These are phyloP conservation scores for Plebejus melissa DNA, from an alignment of 2,888 invertebrate species.

Conservation along the genomic window DNA sequence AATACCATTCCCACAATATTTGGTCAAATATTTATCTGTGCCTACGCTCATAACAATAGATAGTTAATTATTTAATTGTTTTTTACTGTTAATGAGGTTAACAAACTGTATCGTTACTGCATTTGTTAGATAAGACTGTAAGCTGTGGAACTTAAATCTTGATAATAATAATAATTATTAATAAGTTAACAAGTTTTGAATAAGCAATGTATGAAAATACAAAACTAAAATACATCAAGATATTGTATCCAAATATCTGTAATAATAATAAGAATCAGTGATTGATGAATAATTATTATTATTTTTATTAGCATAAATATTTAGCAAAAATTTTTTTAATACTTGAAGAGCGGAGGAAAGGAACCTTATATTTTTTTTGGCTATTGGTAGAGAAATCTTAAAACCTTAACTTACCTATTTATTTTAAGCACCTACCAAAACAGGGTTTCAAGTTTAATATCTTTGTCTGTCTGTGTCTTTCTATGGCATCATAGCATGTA, in stretches of 20 bases:
- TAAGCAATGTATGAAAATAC: too few relatives aligned
- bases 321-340: too few relatives aligned
- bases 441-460: neutral
- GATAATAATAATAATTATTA: neutral
- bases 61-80: neutral
- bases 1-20: too few relatives aligned
- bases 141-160: neutral
- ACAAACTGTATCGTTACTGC: neutral
- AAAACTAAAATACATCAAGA: too few relatives aligned
- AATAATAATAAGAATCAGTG: too few relatives aligned
- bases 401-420: too few relatives aligned
- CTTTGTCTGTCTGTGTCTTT: neutral
- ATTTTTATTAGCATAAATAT: too few relatives aligned
- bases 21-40: neutral
- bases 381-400: too few relatives aligned
- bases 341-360: too few relatives aligned
- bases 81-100: slow-evolving; percentile 13
- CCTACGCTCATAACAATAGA: neutral
- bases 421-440: neutral
- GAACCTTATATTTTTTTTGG: too few relatives aligned
- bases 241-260: too few relatives aligned
- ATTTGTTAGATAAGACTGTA: neutral
- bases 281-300: too few relatives aligned
- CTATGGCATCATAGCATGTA: neutral
- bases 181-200: neutral